A percentile compares a stretch with the other conserved stretches of the same genome.
Evolutionary conservation across 2,888 invertebrate species (phyloP).

Genomic region (Standfussiana lucernea): DNA sequence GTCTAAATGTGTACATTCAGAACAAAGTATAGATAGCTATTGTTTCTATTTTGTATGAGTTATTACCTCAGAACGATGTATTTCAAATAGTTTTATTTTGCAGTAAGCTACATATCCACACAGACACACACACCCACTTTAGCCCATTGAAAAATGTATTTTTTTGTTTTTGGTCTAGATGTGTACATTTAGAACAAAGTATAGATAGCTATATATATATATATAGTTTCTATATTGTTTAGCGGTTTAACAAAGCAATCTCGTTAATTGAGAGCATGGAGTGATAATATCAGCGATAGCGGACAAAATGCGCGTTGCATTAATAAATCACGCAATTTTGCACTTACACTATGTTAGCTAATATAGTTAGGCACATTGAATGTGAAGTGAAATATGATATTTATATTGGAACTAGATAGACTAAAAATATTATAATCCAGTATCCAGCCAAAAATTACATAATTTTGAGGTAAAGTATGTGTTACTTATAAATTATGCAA

Average conservation of each 20-base stretch:
- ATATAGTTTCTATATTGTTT: not conserved
- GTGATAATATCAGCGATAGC: slow-evolving; percentile 35
- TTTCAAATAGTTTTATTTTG: not conserved
- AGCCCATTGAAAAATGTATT: not conserved
- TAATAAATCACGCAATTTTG: slow-evolving; percentile 38
- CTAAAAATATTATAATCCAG: not conserved
- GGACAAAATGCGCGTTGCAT: not conserved
- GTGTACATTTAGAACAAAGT: not conserved
- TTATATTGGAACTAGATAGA: not conserved
- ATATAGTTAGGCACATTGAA: not conserved
- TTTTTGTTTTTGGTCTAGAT: too few relatives aligned
- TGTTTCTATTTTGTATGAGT: not conserved
- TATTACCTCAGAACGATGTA: too few relatives aligned
- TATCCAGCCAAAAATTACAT: too few relatives aligned
- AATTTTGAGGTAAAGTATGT: too few relatives aligned
- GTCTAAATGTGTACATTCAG: too few relatives aligned
- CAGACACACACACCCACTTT: not conserved
- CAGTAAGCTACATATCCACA: not conserved
- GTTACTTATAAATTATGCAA: too few relatives aligned
- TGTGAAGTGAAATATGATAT: not conserved
- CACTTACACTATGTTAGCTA: not conserved
- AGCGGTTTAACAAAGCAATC: slow-evolving; percentile 13
- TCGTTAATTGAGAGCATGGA: slow-evolving; percentile 30
- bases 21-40: not conserved
- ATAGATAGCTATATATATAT: not conserved